phyloP scores from a whole-genome alignment of 2,888 invertebrate species.

The Meteorus cinctellus region DNA sequence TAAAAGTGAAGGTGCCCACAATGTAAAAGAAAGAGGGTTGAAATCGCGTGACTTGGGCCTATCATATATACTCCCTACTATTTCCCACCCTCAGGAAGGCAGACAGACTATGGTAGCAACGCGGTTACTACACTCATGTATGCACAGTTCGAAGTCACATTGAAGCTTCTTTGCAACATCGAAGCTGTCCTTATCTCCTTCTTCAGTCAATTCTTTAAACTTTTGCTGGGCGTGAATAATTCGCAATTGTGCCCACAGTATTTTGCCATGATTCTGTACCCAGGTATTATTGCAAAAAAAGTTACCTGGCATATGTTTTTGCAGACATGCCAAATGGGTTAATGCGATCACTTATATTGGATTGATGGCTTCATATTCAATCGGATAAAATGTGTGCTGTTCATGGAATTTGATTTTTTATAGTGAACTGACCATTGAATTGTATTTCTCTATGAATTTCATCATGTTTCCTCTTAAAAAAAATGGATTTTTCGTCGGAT shows the following conservation, averaged over 20 bases:
- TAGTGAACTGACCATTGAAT: neutral
- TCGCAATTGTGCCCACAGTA: neutral
- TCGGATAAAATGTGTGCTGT: neutral
- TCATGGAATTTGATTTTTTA: neutral
- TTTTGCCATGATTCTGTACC: neutral
- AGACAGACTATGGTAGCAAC: slow-evolving; percentile 66
- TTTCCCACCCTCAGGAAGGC: slow-evolving; percentile 22
- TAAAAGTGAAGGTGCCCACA: slow-evolving; percentile 38
- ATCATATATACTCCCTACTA: slow-evolving; percentile 62
- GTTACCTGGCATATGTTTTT: slow-evolving; percentile 16
- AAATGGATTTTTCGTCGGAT: neutral
- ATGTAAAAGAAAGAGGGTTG: slow-evolving; percentile 52
- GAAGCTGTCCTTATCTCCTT: slow-evolving; percentile 39
- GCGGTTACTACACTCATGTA: slow-evolving; percentile 67
- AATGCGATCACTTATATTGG: slow-evolving; percentile 35
- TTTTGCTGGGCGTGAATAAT: neutral
- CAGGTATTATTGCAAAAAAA: neutral
- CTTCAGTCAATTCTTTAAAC: slow-evolving; percentile 1
- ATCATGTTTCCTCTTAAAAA: neutral
- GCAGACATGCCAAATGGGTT: slow-evolving; percentile 45
- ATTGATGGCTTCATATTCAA: neutral
- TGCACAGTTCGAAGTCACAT: slow-evolving; percentile 40
- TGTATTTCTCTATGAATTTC: neutral
- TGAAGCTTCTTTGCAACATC: neutral
- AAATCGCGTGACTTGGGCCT: slow-evolving; percentile 71